Percentiles rank a stretch among this genome's conserved stretches.
phyloP scores from a whole-genome alignment of 2,113 vertebrate species.

The Pangasianodon gigas region DNA sequence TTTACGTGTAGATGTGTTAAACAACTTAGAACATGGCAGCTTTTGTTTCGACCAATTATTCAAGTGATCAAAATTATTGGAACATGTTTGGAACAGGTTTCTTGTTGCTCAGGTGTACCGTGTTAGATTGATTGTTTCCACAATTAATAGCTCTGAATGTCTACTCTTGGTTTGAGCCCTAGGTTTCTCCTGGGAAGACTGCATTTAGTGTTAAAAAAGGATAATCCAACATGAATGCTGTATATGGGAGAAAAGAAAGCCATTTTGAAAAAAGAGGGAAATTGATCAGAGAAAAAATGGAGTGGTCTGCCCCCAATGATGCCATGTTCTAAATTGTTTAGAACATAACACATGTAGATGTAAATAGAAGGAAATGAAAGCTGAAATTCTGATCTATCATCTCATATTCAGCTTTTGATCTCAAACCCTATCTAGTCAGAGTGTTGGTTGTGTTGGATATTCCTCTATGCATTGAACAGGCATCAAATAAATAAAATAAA shows the following conservation, averaged over 20 bases:
- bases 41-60: not conserved
- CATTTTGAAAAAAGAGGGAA: not conserved
- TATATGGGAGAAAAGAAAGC: not conserved
- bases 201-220: too few species aligned
- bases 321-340: not conserved
- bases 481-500: not conserved
- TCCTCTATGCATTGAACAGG: not conserved
- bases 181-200: too few species aligned
- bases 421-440: not conserved
- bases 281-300: not conserved
- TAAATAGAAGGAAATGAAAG: not conserved
- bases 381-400: not conserved
- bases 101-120: not conserved
- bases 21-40: not conserved
- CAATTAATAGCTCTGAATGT: not conserved
- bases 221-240: too few species aligned
- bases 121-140: not conserved
- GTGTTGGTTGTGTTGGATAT: not conserved
- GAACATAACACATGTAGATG: not conserved
- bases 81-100: not conserved
- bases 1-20: not conserved
- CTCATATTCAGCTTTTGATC: not conserved
- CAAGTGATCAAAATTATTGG: not conserved
- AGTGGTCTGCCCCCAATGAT: not conserved
- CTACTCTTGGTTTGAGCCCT: not conserved